phyloP scores from a whole-genome alignment of 2,113 vertebrate genomes.

The Seriola aureovittata region DNA sequence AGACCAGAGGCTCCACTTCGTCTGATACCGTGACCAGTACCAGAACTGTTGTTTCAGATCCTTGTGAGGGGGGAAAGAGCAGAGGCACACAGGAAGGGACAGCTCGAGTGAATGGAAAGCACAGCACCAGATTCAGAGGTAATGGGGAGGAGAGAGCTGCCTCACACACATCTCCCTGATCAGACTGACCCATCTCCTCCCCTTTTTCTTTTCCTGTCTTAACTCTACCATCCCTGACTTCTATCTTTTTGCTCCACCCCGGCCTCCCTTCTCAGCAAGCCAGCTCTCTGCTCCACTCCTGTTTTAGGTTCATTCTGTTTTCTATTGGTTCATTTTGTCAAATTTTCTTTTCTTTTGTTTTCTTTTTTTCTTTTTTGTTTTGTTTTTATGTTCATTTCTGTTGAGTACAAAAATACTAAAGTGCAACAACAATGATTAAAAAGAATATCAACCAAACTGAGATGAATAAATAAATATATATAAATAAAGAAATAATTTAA shows the following conservation, averaged over 20 bases:
- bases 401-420: conserved; percentile 88
- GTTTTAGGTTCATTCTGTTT: conserved; percentile 61
- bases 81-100: conserved; percentile 42
- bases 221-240: conserved; percentile 22
- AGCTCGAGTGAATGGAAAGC: conserved; percentile 49
- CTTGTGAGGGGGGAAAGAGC: background rate
- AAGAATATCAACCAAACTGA: conserved; percentile 89
- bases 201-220: background rate
- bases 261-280: conserved; percentile 45
- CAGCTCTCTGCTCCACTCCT: conserved; percentile 72
- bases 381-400: conserved; percentile 75
- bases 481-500: conserved; percentile 88
- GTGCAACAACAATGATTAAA: conserved; percentile 86
- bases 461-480: conserved; percentile 89
- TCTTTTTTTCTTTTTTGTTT: conserved; percentile 22
- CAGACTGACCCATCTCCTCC: conserved; percentile 13
- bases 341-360: conserved; percentile 8
- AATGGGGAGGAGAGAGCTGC: conserved; percentile 42
- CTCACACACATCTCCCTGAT: conserved; percentile 45
- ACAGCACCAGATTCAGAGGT: conserved; percentile 28
- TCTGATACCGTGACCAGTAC: conserved; percentile 13
- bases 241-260: conserved; percentile 47
- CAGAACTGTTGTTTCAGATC: conserved; percentile 7
- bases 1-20: conserved; percentile 17
- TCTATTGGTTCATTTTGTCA: conserved; percentile 49